These are phyloP conservation scores for Tethya wilhelma DNA, from an alignment of 37 sponge, comb jelly and placozoan genomes.

Conservation along the genomic window DNA sequence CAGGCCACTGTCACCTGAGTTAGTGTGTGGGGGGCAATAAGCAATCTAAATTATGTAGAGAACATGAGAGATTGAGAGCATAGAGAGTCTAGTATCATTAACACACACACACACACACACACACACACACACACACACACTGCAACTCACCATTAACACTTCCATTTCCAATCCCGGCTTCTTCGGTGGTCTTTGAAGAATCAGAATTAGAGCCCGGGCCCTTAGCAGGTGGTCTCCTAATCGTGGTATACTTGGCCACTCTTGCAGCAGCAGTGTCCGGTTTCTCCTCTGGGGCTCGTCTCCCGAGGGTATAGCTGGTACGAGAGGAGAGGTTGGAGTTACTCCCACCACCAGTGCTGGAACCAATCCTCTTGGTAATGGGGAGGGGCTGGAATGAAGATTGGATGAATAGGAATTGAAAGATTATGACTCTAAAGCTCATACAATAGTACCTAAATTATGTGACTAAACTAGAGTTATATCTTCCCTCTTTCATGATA, in stretches of 20 bases:
- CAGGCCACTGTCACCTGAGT: no score
- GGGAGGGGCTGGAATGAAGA: neutral
- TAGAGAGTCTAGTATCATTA: slow-evolving; percentile 1
- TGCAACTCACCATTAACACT: neutral
- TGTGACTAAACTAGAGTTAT: neutral
- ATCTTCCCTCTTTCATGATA: neutral
- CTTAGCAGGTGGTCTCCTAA: neutral
- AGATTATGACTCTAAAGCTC: no score
- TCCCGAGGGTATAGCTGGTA: neutral
- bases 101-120: slow-evolving; percentile 35
- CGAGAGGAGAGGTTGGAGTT: no score
- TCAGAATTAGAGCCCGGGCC: no score
- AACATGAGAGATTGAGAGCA: neutral
- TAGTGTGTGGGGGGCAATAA: no score
- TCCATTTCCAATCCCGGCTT: no score
- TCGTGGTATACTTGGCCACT: neutral
- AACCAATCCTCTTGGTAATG: neutral
- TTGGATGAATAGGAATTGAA: neutral
- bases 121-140: slow-evolving; percentile 39
- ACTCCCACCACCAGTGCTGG: slow-evolving; percentile 1
- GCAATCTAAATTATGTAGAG: no score
- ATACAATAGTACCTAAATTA: no score
- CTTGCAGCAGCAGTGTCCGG: neutral
- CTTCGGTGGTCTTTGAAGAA: no score
- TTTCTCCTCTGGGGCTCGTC: neutral